These are phyloP conservation scores for Tyria jacobaeae DNA, from an alignment of 2,888 invertebrate genomes.

Conservation along the genomic window DNA sequence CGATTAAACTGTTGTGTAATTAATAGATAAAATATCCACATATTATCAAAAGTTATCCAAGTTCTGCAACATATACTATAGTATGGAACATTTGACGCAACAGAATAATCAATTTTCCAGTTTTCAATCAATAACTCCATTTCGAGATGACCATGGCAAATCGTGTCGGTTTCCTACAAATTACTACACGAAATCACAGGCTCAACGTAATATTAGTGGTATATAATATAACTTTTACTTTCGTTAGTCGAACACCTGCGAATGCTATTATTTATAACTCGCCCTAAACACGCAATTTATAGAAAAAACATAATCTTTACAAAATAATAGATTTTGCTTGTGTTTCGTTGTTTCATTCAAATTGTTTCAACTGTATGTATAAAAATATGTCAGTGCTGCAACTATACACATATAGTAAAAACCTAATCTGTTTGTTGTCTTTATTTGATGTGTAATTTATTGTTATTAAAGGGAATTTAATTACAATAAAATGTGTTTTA, in stretches of 20 bases:
- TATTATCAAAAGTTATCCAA: neutral
- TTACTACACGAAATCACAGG: conserved; percentile 17
- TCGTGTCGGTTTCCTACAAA: conserved; percentile 28
- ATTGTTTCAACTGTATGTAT: no score
- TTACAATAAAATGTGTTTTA: no score
- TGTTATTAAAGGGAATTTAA: no score
- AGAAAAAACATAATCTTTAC: conserved; percentile 9
- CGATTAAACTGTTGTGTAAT: no score
- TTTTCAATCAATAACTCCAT: conserved; percentile 14
- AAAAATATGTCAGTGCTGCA: no score
- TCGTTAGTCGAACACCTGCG: conserved; percentile 29
- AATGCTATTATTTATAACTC: conserved; percentile 21
- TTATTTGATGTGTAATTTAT: no score
- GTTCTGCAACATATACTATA: neutral
- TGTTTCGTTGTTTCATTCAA: no score
- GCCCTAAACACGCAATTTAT: conserved; percentile 41
- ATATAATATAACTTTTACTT: conserved; percentile 38
- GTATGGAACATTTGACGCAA: conserved; percentile 4
- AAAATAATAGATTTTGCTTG: no score
- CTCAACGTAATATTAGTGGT: conserved; percentile 19
- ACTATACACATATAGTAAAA: no score
- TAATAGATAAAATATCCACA: no score
- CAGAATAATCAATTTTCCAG: conserved; percentile 7
- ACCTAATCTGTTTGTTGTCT: no score
- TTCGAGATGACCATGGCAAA: conserved; percentile 24